Evolutionary conservation across 2,888 invertebrate genomes (phyloP), one percentile per base, ranked within the genome.

Genomic region (Bibio marci): DNA sequence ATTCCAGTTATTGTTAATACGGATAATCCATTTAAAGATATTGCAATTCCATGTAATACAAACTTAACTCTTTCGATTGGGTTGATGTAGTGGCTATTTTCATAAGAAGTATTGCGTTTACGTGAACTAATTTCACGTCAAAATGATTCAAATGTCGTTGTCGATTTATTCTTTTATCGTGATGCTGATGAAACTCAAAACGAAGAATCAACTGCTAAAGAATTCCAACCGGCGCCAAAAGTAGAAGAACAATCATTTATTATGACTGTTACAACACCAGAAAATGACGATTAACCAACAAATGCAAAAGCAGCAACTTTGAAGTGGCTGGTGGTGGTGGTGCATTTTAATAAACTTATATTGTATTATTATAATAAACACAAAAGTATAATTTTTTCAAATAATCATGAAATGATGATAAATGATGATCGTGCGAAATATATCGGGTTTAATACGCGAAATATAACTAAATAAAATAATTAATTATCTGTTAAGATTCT

Each of bases 1-100:
- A 94, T 98, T 64, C 97, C 98, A 14, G 97, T 99, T 28, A 97
- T 98, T 69, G 95, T 95, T 67, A 98, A 97, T 63, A 94, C 95
- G 38, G 98, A 99, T 62, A 92, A 94, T 4, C 97, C 95, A 17
- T 70, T 98, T 45, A 74, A 90, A 52, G 98, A 99, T 61, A 92
- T 99, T 66, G 86, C 91, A 33, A 95, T 98, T 58, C 98, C 98
- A 45, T 95, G 97, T 73, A 99, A 99, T 67, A 99, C 91, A 65
- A 97, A 97, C 76, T 81, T 88, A 38, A 72, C 82, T 14, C 87
- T 92, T 64, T 94, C 94, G 38, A 90, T 98, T 57, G 98, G 98
- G 64, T 70, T 99, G 51, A 88, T 98, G 86, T 98, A 95, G 95
- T 98, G 97, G 97, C 66, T 98, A 56, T 68, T 98, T 56, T 88